Base-by-base conservation (phyloP, 2,888 invertebrate species). In the Pseudoips prasinana region DNA sequence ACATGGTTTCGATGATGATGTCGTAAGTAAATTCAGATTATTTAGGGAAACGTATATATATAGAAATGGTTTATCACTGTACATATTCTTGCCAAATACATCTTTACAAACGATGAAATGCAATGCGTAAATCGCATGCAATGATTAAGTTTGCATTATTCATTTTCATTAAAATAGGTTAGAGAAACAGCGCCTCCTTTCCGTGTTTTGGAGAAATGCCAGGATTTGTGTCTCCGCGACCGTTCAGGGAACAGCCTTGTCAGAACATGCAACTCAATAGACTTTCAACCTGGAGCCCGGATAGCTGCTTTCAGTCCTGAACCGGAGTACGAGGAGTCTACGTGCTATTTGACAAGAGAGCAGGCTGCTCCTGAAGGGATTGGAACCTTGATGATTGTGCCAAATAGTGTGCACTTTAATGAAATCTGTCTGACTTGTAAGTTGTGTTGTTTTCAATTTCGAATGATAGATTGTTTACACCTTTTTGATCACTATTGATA, bases 391-490 rank as follows among this genome's bases (percentile, higher is more conserved):
- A 95, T 96, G 92, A 90, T 95, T 36, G 95, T 96, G 5, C 96
- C 96, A 1, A 96, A 96, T 57, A 95, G 95, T 64, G 95, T 96
- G 2, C 96, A 96, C 70, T 96, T 96, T 72, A 95, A 95, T 33
- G 96, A 96, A 90, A 94, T 96, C 39, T 96, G 96, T 74, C 90
- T 96, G 32, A 93, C 95, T 23, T 96, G 96, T 96, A 85, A 93
- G 95, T 91, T 34, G 34, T 30, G 8, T 3, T 7, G 20, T 34
- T 29, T 25, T 43, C 39, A 46, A 54, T 35, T 36, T 39, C 33
- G 17, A 14, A 3, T 14, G 2, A 5, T 14, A n/a, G n/a, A n/a
- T n/a, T n/a, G n/a, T n/a, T n/a, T n/a, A n/a, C n/a, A n/a, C n/a
- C n/a, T n/a, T n/a, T n/a, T n/a, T n/a, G n/a, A n/a, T n/a, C n/a